Evolutionary conservation across 2,797 vertebrate genomes (phyloP).

Genomic region (Chiloscyllium punctatum): DNA sequence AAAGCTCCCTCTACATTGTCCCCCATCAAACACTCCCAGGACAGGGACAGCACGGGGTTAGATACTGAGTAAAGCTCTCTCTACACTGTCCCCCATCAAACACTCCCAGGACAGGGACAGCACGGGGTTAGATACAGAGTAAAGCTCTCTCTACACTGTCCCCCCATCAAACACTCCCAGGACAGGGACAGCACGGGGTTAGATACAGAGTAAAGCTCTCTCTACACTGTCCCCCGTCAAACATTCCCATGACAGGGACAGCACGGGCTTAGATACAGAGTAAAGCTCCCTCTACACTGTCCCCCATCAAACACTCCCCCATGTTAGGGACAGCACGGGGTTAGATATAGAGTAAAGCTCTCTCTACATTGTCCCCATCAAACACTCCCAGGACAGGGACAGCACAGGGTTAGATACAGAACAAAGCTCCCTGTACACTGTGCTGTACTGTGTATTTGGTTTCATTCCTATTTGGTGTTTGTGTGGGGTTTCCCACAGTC

Average conservation of each 20-base stretch:
- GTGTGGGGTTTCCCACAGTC: neutral
- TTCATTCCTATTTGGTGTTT: no score
- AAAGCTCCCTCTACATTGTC: neutral
- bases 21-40: neutral
- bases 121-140: neutral
- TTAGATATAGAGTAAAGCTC: neutral
- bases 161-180: no score
- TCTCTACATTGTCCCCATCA: neutral
- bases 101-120: neutral
- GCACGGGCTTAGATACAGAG: neutral
- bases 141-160: neutral
- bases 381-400: neutral
- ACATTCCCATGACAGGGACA: neutral
- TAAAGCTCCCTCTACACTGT: slow-evolving; percentile 3
- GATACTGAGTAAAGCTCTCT: neutral
- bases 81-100: neutral
- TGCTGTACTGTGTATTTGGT: no score
- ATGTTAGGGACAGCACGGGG: neutral
- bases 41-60: neutral
- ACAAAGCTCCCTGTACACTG: neutral
- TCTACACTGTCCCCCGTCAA: neutral
- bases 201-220: neutral
- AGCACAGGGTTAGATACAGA: neutral
- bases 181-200: neutral
- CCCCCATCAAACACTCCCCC: neutral